These are phyloP conservation scores for Rhincodon typus DNA, from an alignment of 2,797 vertebrate genomes.

Conservation along the genomic window DNA sequence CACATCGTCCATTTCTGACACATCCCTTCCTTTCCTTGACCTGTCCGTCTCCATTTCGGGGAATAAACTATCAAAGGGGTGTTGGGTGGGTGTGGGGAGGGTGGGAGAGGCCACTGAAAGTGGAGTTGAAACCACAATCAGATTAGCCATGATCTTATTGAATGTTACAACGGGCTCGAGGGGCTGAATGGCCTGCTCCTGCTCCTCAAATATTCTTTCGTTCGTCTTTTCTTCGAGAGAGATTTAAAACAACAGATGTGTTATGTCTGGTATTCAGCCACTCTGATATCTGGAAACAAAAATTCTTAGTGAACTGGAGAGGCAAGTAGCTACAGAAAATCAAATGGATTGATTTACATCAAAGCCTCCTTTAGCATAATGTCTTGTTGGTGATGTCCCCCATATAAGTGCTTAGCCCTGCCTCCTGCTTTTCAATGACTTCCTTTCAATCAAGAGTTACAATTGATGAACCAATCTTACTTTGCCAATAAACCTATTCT, in stretches of 20 bases:
- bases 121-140: too few relatives aligned
- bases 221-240: background rate
- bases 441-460: background rate
- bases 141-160: too few relatives aligned
- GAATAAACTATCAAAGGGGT: too few relatives aligned
- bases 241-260: background rate
- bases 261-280: background rate
- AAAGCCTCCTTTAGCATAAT: background rate
- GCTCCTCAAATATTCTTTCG: background rate
- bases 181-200: too few relatives aligned
- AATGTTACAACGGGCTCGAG: too few relatives aligned
- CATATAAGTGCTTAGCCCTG: background rate
- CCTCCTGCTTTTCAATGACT: background rate
- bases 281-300: background rate
- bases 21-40: too few relatives aligned
- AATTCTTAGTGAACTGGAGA: background rate
- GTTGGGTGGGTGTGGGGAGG: too few relatives aligned
- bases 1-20: too few relatives aligned
- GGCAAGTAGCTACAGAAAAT: background rate
- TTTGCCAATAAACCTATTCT: slow-evolving; percentile 43
- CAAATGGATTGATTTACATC: background rate
- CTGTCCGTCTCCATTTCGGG: too few relatives aligned
- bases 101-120: too few relatives aligned
- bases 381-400: background rate
- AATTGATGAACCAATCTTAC: slow-evolving; percentile 35